Evolutionary conservation across 2,888 invertebrate species (phyloP).

Genomic region (Agrochola macilenta): DNA sequence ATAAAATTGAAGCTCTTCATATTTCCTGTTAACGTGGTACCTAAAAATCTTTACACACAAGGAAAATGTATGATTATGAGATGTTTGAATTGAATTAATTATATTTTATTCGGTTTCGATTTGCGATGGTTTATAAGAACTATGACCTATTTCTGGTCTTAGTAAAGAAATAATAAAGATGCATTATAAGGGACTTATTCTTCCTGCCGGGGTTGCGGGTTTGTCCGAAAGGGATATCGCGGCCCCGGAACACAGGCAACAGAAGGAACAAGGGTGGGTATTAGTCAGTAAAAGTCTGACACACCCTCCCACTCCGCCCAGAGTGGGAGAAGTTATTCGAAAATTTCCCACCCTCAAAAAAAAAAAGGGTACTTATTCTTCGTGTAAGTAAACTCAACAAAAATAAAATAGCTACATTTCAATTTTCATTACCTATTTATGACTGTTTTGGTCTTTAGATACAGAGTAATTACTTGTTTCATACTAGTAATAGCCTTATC

Average conservation of each 20-base stretch:
- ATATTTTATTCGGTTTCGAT: neutral
- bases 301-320: too few species aligned
- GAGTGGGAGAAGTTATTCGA: too few species aligned
- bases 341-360: too few species aligned
- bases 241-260: too few species aligned
- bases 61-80: neutral
- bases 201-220: too few species aligned
- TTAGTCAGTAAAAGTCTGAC: too few species aligned
- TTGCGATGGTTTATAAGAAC: neutral
- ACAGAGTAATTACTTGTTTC: too few species aligned
- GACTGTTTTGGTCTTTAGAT: too few species aligned
- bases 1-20: constrained; percentile 5
- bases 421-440: neutral
- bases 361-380: neutral
- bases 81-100: constrained; percentile 1
- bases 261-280: too few species aligned
- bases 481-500: too few species aligned
- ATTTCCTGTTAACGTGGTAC: constrained; percentile 2
- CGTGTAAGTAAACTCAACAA: neutral
- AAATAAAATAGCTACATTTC: neutral
- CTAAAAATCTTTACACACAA: neutral
- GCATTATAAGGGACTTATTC: neutral
- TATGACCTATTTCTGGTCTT: neutral
- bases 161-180: neutral
- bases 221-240: too few species aligned